Evolutionary conservation across 2,888 invertebrate genomes (phyloP).

Genomic region (Allophyes oxyacanthae): DNA sequence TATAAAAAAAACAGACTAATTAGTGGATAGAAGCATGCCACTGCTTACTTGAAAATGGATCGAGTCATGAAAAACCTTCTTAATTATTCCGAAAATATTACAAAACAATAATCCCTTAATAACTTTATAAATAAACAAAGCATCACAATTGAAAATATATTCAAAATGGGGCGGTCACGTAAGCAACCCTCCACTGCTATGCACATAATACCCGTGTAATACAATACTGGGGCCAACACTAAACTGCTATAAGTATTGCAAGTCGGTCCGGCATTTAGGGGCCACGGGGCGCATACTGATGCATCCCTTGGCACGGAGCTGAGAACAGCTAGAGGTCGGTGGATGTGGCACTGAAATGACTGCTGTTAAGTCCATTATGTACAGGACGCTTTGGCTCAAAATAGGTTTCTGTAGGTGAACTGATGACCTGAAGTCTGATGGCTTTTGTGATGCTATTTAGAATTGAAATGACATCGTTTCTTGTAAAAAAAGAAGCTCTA

Average conservation of each 20-base stretch:
- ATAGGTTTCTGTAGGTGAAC: too few species aligned
- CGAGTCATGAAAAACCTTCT: too few species aligned
- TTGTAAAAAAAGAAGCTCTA: too few species aligned
- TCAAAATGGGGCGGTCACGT: conserved; percentile 68
- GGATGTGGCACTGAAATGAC: conserved; percentile 58
- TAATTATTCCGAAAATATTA: too few species aligned
- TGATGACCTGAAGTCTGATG: too few species aligned
- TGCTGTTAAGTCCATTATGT: background rate
- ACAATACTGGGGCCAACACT: conserved; percentile 81
- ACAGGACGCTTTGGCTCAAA: too few species aligned
- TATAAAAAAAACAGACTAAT: too few species aligned
- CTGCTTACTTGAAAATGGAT: too few species aligned
- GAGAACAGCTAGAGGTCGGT: conserved; percentile 9
- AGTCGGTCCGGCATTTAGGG: conserved; percentile 80
- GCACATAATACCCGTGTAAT: conserved; percentile 79
- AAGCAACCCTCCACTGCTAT: conserved; percentile 59
- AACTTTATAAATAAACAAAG: conserved; percentile 36
- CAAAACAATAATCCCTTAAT: conserved; percentile 13
- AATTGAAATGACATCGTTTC: too few species aligned
- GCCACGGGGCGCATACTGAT: conserved; percentile 79
- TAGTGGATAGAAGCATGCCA: too few species aligned
- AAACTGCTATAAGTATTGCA: conserved; percentile 87
- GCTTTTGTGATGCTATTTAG: too few species aligned
- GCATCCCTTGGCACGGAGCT: conserved; percentile 33
- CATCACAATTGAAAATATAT: conserved; percentile 57